Conservation (phyloP, 2,797 vertebrate species). For the Aulostomus chinensis region DNA sequence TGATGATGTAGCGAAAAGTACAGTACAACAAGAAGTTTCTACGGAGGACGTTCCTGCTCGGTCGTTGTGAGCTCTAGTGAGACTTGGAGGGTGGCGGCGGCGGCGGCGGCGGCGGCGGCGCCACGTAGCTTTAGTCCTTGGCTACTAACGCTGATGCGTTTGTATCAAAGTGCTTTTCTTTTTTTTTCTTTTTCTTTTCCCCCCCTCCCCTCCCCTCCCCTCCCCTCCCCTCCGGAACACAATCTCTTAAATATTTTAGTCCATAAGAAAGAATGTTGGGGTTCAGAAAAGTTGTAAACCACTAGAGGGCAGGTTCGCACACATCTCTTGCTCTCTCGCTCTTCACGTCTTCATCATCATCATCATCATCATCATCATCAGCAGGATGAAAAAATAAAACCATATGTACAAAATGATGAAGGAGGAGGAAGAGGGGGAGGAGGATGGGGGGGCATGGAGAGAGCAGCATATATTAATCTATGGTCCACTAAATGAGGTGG, state of each 20-base stretch:
- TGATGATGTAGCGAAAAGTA: conserved; percentile 47
- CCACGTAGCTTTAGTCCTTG: conserved; percentile 48
- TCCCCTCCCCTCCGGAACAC: conserved; percentile 40
- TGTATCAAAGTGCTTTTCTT: conserved; percentile 73
- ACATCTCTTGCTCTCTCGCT: too few species aligned
- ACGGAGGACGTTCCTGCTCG: conserved; percentile 21
- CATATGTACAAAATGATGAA: conserved; percentile 76
- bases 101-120: too few species aligned
- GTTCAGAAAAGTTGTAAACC: conserved; percentile 45
- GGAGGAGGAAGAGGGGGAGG: conserved; percentile 25
- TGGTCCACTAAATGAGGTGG: conserved; percentile 86
- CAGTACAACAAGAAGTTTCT: conserved; percentile 55
- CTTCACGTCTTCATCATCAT: too few species aligned
- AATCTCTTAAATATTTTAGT: conserved; percentile 34
- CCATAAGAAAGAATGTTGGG: conserved; percentile 33
- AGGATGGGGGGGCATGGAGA: conserved; percentile 87
- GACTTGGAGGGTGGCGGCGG: conserved; percentile 37
- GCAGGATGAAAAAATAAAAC: conserved; percentile 89
- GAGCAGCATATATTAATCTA: conserved; percentile 86
- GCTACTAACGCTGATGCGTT: conserved; percentile 50
- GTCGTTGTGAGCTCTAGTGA: conserved; percentile 54
- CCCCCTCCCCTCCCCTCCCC: too few species aligned
- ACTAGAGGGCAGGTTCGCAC: conserved; percentile 59
- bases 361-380: conserved; percentile 27
- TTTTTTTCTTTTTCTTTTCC: too few species aligned